Evolutionary conservation across 2,113 vertebrate species (phyloP).

Genomic region (Myiopsitta monachus): DNA sequence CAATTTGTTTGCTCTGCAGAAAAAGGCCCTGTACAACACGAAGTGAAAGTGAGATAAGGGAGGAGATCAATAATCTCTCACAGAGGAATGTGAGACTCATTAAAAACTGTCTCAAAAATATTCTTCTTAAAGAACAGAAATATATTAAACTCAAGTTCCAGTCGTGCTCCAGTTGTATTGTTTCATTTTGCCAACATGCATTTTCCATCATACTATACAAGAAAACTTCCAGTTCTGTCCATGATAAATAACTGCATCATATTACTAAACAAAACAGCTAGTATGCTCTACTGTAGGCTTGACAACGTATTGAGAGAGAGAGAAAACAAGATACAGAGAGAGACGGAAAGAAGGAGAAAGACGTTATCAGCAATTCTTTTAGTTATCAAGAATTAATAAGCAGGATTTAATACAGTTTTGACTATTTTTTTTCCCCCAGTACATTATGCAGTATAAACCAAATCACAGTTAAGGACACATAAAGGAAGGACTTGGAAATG

Average conservation of each 20-base stretch:
- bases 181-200: not conserved
- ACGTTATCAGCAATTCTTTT: not conserved
- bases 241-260: not conserved
- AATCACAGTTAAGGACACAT: not conserved
- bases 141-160: not conserved
- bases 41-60: not conserved
- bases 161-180: not conserved
- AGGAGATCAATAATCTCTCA: not conserved
- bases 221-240: not conserved
- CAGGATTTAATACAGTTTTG: not conserved
- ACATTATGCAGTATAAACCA: not conserved
- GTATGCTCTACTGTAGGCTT: not conserved
- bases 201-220: not conserved
- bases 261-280: not conserved
- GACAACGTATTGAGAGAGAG: not conserved
- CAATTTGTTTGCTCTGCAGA: not conserved
- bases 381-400: not conserved
- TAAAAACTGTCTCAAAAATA: not conserved
- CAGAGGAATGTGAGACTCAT: not conserved
- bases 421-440: accelerated
- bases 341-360: not conserved
- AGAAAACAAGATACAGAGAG: not conserved
- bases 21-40: not conserved
- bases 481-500: not conserved
- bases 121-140: not conserved